phyloP scores from a whole-genome alignment of 1,140 invertebrate genomes.

The Sitodiplosis mosellana region DNA sequence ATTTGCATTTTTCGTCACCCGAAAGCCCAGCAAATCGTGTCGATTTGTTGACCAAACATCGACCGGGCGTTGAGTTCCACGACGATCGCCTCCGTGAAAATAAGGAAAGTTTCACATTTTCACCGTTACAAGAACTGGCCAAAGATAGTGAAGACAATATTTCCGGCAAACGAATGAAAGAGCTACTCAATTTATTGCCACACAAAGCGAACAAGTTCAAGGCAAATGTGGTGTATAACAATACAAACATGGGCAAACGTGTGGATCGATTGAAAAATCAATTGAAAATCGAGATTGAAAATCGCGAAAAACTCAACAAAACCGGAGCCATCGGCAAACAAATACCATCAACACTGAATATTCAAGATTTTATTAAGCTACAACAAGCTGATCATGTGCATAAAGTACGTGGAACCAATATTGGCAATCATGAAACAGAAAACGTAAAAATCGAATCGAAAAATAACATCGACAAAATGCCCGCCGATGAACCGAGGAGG shows the following conservation, averaged over 20 bases:
- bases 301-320: no score
- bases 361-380: no score
- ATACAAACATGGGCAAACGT: no score
- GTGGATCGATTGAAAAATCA: no score
- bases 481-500: constrained; percentile 1
- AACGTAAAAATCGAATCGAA: neutral
- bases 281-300: no score
- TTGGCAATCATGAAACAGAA: neutral
- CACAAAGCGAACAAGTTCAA: neutral
- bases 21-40: neutral
- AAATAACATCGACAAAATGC: neutral
- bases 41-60: neutral
- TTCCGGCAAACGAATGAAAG: neutral
- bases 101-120: neutral
- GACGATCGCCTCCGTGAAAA: neutral
- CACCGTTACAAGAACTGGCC: neutral
- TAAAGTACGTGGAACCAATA: neutral
- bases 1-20: neutral
- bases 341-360: no score
- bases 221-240: neutral
- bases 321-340: no score
- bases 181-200: neutral
- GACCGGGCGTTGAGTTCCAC: neutral
- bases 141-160: neutral
- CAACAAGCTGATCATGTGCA: neutral